Evolutionary conservation across 2,113 vertebrate species (phyloP), one percentile per base, ranked within the genome.

Genomic region (Sula dactylatra): DNA sequence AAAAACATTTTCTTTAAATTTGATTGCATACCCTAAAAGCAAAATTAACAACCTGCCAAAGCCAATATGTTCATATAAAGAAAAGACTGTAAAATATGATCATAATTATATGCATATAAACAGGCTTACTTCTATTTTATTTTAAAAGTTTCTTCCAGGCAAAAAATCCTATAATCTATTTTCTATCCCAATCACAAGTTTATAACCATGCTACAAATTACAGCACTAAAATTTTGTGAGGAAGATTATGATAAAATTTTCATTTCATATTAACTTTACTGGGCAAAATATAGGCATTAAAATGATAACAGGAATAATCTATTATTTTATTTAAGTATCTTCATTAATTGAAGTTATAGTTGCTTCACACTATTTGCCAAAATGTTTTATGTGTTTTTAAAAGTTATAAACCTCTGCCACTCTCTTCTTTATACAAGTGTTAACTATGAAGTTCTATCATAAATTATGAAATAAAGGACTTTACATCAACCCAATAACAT

Each of bases 11-110:
- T 66, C 66, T 87, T 74, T 52, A 71, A 61, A 83, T 87, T 86
- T 86, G 59, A 92, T 86, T 81, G 87, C 44, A 74, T 9, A 52
- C 20, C 24, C 64, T 95, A 94, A 94, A 96, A 95, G 45, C 36
- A 88, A 95, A 95, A 94, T 94, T 87, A 91, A 78, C 83, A 82
- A 82, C 93, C 83, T 95, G 70, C 49, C 83, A 69, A 94, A 92
- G 69, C 15, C 56, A 93, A 31, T 95, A 87, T 62, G 77, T 47
- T 89, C 73, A 73, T 77, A 91, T n/a, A 77, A 76, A 84, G 54
- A 72, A 84, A 89, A 74, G 86, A 65, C 3, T 85, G 45, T 90
- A 95, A 96, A 96, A 94, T 80, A 84, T 16, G 7, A 76, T 79
- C 52, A 86, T 69, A 79, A 91, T 88, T 93, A 79, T 47, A 82